Evolutionary conservation across 2,888 invertebrate species (phyloP), one percentile per base, ranked within the genome.

Genomic region (Bhutanitis thaidina): DNA sequence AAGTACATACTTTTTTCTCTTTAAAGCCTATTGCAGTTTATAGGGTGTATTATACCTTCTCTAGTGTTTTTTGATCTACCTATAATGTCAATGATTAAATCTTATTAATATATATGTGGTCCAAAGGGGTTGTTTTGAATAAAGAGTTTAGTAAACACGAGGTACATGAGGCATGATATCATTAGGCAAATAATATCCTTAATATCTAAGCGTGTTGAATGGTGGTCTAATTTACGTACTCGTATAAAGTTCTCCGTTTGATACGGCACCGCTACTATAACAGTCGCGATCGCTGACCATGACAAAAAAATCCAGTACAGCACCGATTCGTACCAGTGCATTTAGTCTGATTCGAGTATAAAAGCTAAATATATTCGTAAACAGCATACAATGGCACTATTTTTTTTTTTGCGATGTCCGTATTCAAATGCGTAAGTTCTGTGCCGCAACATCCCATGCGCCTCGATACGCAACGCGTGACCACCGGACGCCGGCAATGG

Each of bases 401-500:
- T 37, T n/a, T n/a, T 32, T 45, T 50, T 49, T 50, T 39, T 39
- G 44, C 39, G 44, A 35, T 40, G 32, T 10, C 20, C 30, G 12
- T 58, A 63, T 61, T 48, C 58, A 61, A 61, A 62, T 58, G 57
- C 58, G 57, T 60, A 55, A 54, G 55, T 65, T 68, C 62, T 55
- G 66, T 83, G 79, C 79, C 70, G 77, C 75, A 82, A 85, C 71
- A 79, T 84, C 80, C 81, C 73, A 59, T 49, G 52, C 53, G 56
- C 59, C 57, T 77, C 71, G 60, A 79, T 78, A 77, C 67, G 74
- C 79, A 78, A 70, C 64, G 73, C 78, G 78, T 80, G 77, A 75
- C 81, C 71, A 65, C 73, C 81, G 87, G 85, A 87, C 77, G 74
- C 67, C 65, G 60, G 59, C 80, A 81, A 84, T 85, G 77, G 76